These are phyloP conservation scores for Armadillidium nasatum DNA, from an alignment of 1,140 invertebrate genomes.

Conservation along the genomic window DNA sequence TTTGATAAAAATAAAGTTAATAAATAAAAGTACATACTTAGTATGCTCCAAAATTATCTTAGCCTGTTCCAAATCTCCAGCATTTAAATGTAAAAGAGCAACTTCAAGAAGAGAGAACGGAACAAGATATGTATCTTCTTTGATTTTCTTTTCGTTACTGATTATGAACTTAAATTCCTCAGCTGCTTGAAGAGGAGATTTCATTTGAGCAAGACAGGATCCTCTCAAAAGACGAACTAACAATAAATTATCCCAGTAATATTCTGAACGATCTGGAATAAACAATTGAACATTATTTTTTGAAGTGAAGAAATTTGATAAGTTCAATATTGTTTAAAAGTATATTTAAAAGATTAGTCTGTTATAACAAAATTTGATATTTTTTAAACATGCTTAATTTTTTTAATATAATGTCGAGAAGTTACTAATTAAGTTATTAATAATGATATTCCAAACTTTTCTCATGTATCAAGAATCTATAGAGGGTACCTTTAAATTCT, in stretches of 20 bases:
- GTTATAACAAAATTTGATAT: no score
- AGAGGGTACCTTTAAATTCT: no score
- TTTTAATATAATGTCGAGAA: no score
- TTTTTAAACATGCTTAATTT: no score
- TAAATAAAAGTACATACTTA: conserved; percentile 60
- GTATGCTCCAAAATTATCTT: conserved; percentile 71
- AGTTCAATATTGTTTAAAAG: no score
- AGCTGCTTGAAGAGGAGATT: conserved; percentile 65
- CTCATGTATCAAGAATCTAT: no score
- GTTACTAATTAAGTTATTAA: no score
- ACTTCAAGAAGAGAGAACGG: conserved; percentile 84
- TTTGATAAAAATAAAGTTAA: conserved; percentile 8
- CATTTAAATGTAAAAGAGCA: conserved; percentile 67
- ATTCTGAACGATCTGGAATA: conserved; percentile 46
- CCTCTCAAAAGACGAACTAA: conserved; percentile 75
- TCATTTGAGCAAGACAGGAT: conserved; percentile 71
- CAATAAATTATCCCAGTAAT: conserved; percentile 70
- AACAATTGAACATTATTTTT: neutral
- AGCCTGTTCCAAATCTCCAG: conserved; percentile 64
- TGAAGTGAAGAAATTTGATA: no score
- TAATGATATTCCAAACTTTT: no score
- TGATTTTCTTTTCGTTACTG: conserved; percentile 68
- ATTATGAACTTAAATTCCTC: conserved; percentile 67
- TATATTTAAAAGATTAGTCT: no score
- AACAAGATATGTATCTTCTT: conserved; percentile 76